Conservation (phyloP, 1,140 invertebrate genomes). For the Alviniconcha marisindica region DNA sequence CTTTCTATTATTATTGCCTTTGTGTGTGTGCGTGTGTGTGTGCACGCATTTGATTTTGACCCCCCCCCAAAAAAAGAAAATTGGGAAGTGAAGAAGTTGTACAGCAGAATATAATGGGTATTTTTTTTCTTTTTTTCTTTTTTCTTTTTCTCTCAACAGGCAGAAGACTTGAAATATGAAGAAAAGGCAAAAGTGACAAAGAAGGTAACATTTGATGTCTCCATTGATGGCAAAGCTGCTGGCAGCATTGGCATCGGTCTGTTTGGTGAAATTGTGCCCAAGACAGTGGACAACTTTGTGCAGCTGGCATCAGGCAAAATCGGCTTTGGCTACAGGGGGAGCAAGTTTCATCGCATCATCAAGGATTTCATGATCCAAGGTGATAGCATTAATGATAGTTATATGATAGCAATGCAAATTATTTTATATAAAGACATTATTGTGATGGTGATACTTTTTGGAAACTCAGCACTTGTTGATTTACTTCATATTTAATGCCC, state of each 20-base stretch:
- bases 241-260: constrained; percentile 72
- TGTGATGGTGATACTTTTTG: background rate
- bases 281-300: constrained; percentile 71
- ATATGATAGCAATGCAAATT: background rate
- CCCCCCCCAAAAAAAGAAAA: too few species aligned
- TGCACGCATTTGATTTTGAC: too few species aligned
- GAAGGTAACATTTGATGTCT: constrained; percentile 67
- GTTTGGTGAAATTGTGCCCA: constrained; percentile 69
- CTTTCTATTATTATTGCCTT: too few species aligned
- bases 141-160: background rate
- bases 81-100: too few species aligned
- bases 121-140: background rate
- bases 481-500: too few species aligned
- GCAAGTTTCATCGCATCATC: constrained; percentile 73
- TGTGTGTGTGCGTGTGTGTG: too few species aligned
- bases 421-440: background rate
- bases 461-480: too few species aligned
- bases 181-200: constrained; percentile 56
- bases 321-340: constrained; percentile 69
- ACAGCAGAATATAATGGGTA: too few species aligned
- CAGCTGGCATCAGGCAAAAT: constrained; percentile 52
- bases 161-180: background rate
- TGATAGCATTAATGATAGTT: constrained; percentile 40
- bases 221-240: constrained; percentile 57
- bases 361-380: constrained; percentile 75